phyloP scores from a whole-genome alignment of 2,888 invertebrate genomes.

The Caenorhabditis afra region DNA sequence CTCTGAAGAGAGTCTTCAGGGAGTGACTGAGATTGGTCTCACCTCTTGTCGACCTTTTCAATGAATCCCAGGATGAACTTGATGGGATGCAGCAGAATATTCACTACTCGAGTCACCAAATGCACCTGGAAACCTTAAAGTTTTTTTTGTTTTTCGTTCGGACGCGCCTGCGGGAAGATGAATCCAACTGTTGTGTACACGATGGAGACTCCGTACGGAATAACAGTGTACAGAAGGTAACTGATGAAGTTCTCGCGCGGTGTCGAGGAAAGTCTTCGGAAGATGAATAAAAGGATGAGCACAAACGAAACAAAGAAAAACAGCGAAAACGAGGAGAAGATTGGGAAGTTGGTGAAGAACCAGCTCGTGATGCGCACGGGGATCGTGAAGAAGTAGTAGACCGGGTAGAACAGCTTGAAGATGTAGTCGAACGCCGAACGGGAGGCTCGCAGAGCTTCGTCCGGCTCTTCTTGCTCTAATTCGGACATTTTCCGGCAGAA shows the following conservation, averaged over 20 bases:
- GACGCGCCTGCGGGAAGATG: conserved; percentile 60
- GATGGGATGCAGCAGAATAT: conserved; percentile 60
- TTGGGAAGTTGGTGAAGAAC: conserved; percentile 54
- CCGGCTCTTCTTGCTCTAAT: conserved; percentile 30
- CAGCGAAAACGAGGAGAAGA: conserved; percentile 53
- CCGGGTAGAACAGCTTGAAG: conserved; percentile 46
- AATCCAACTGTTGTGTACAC: conserved; percentile 58
- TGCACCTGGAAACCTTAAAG: conserved; percentile 41
- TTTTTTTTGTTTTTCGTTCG: neutral
- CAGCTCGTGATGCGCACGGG: conserved; percentile 46
- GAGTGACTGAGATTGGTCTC: neutral
- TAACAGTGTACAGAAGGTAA: conserved; percentile 60
- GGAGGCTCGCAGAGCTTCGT: conserved; percentile 38
- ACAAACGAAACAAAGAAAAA: conserved; percentile 47
- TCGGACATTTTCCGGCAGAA: conserved; percentile 27
- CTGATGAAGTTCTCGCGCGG: conserved; percentile 56
- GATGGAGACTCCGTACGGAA: conserved; percentile 62
- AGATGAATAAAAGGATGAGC: conserved; percentile 37
- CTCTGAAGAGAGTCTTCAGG: conserved; percentile 48
- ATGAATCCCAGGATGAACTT: conserved; percentile 59
- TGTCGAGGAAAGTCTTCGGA: conserved; percentile 40
- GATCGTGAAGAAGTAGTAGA: conserved; percentile 48
- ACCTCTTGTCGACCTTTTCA: conserved; percentile 60
- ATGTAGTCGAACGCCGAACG: conserved; percentile 42
- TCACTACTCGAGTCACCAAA: conserved; percentile 29